phyloP scores from a whole-genome alignment of 2,113 vertebrate genomes.

The Xyliphius kryptos region DNA sequence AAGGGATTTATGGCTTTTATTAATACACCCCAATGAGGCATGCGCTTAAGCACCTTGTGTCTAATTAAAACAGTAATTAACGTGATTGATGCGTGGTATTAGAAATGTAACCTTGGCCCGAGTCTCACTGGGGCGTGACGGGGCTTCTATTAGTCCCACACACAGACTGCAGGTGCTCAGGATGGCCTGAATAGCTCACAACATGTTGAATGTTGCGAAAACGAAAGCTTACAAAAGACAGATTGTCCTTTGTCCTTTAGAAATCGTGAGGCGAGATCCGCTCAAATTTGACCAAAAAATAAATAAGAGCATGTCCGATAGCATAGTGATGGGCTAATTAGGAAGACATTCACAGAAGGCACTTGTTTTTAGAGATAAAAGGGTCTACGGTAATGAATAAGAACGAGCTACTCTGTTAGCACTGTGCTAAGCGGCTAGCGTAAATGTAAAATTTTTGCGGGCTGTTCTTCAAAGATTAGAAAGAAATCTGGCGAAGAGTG shows the following conservation, averaged over 20 bases:
- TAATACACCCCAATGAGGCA: constrained; percentile 30
- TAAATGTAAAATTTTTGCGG: too few relatives aligned
- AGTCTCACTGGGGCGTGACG: constrained; percentile 16
- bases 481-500: too few relatives aligned
- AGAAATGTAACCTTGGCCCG: constrained; percentile 26
- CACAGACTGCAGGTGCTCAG: constrained; percentile 17
- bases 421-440: too few relatives aligned
- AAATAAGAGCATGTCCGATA: too few relatives aligned
- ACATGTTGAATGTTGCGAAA: constrained; percentile 20
- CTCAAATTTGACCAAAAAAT: too few relatives aligned
- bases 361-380: too few relatives aligned
- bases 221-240: constrained; percentile 15
- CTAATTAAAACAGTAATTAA: constrained; percentile 44
- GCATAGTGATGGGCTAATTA: too few relatives aligned
- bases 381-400: too few relatives aligned
- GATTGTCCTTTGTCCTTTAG: constrained; percentile 26
- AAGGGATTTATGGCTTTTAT: constrained; percentile 34
- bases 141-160: constrained; percentile 24
- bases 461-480: too few relatives aligned
- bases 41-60: constrained; percentile 35
- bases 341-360: too few relatives aligned
- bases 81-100: constrained; percentile 30
- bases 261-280: too few relatives aligned
- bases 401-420: too few relatives aligned
- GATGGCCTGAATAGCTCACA: constrained; percentile 18